Evolutionary conservation across 2,797 vertebrate species (phyloP).

Genomic region (Halcyon leucocephala): DNA sequence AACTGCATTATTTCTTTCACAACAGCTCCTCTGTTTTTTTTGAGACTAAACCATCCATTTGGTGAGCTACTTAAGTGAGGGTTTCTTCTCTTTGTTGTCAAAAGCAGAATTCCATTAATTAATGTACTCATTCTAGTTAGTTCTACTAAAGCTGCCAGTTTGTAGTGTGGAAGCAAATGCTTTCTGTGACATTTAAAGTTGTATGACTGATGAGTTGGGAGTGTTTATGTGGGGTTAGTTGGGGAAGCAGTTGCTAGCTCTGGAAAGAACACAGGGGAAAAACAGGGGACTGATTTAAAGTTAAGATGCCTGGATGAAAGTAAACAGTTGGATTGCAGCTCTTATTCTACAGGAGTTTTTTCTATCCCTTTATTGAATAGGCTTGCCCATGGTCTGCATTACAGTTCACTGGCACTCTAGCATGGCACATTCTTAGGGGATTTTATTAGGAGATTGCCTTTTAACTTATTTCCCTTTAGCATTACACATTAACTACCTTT

Average conservation of each 20-base stretch:
- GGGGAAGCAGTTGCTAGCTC: not conserved
- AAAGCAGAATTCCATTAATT: not conserved
- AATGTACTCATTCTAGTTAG: not conserved
- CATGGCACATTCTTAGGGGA: not conserved
- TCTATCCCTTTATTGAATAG: not conserved
- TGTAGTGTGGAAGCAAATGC: not conserved
- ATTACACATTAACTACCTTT: not conserved
- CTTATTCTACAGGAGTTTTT: not conserved
- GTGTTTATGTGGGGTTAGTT: not conserved
- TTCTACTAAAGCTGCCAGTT: not conserved
- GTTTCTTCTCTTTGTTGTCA: not conserved
- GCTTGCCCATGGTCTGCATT: not conserved
- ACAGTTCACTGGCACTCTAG: not conserved
- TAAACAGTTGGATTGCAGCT: not conserved
- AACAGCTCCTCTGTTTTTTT: not conserved
- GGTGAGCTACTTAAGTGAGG: not conserved
- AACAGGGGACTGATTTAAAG: not conserved
- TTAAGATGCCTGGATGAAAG: not conserved
- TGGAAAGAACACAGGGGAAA: not conserved
- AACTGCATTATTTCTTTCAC: not conserved
- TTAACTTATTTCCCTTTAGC: not conserved
- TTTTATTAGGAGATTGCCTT: not conserved
- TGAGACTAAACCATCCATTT: not conserved
- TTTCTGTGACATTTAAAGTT: not conserved
- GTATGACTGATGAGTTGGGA: not conserved